Percentiles rank a stretch among this genome's conserved stretches.
Conservation (phyloP, 2,888 invertebrate genomes). For the Octonoba sinensis region DNA sequence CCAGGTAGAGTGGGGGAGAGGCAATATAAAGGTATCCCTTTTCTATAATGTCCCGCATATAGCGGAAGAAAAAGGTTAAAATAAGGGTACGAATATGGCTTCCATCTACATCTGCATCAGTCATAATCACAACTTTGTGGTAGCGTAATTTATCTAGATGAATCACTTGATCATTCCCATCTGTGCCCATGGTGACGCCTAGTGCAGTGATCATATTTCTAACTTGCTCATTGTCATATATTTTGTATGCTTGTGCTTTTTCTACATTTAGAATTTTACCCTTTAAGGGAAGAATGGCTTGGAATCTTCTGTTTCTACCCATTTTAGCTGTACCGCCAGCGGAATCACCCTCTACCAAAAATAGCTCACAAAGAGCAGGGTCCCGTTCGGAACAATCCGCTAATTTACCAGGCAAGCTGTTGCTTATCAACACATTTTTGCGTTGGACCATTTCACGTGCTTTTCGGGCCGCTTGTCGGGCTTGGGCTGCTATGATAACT, state of each 20-base stretch:
- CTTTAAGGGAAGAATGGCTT: constrained; percentile 64
- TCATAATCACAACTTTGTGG: constrained; percentile 67
- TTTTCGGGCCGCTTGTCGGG: constrained; percentile 58
- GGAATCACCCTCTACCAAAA: constrained; percentile 66
- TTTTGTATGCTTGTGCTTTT: constrained; percentile 53
- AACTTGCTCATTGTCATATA: constrained; percentile 48
- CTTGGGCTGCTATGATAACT: constrained; percentile 46
- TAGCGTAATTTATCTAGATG: constrained; percentile 63
- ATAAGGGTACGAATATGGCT: constrained; percentile 66
- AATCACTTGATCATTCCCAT: constrained; percentile 43
- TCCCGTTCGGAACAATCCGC: constrained; percentile 59
- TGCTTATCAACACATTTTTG: constrained; percentile 43
- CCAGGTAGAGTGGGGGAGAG: constrained; percentile 54
- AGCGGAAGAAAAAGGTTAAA: constrained; percentile 66
- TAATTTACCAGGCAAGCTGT: constrained; percentile 61
- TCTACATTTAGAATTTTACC: constrained; percentile 67
- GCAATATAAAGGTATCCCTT: constrained; percentile 63
- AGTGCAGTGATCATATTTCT: constrained; percentile 62
- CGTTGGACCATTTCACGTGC: constrained; percentile 54
- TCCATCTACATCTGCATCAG: constrained; percentile 67
- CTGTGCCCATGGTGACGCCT: constrained; percentile 62
- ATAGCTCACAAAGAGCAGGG: constrained; percentile 56
- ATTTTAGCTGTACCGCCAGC: constrained; percentile 66
- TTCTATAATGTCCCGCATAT: constrained; percentile 61
- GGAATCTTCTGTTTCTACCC: constrained; percentile 58